Base-by-base conservation (phyloP, 2,797 vertebrate genomes). In the Parotocinclus haroldoi region DNA sequence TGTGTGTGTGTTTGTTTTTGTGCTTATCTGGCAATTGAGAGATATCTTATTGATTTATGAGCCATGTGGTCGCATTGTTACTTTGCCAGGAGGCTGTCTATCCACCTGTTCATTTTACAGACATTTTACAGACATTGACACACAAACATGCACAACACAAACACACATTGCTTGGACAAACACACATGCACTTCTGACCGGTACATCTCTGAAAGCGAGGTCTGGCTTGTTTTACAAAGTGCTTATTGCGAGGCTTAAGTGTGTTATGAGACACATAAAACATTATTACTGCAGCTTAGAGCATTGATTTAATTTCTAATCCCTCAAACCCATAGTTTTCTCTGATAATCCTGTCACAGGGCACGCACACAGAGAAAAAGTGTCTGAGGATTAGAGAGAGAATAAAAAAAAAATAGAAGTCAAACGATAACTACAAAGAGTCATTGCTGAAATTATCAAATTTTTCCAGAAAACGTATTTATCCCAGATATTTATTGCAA, bases 41-140 rank as follows among this genome's bases (percentile, higher is more conserved):
- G 87, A 83, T 86, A 85, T 86, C 53, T 74, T 88, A 89, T 89
- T 85, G 89, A 90, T 89, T 83, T 72, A 75, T 74, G 77, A 71
- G 78, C 65, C 64, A 84, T 84, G 72, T 72, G 79, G 77, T 82
- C 83, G 79, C 83, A 75, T 78, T 79, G 78, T 81, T 81, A 74
- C 69, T 66, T 79, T 52, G 66, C 63, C 49, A 69, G 70, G 78
- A 80, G 78, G 74, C 73, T 75, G 72, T 70, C 64, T 52, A 59
- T 79, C 64, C 68, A 58, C 74, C 64, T 72, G 68, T 68, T 27
- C 62, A 71, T 76, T 77, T 79, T 81, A 84, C 75, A 73, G 68
- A 71, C 72, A 78, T 77, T 83, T 78, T 64, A 40, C n/a, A 49
- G 40, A 37, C 44, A 48, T 48, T 45, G 17, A 54, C 45, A 45